Base-by-base conservation (phyloP, 1,140 invertebrate genomes). In the Stenopsyche tienmushanensis region DNA sequence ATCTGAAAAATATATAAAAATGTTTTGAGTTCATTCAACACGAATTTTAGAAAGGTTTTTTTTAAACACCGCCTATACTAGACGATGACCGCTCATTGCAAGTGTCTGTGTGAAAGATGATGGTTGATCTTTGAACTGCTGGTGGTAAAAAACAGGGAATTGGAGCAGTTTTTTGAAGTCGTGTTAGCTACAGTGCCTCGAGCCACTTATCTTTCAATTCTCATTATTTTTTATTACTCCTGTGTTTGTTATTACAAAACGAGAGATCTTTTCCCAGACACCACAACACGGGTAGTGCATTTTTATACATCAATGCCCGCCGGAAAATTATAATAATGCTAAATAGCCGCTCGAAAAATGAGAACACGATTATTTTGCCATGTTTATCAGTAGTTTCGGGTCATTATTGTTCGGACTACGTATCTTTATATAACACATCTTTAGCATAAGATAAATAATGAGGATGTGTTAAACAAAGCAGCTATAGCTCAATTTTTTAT, bases 211-310 rank as follows among this genome's bases (percentile, higher is more conserved):
- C 60, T 64, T 59, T 64, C 66, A 67, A 67, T 67, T 67, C 66
- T 45, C 66, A 67, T 67, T 67, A 67, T 64, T 64, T 67, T 67
- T 67, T 67, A 67, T 67, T 64, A 55, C 65, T 29, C 5, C 29
- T 34, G 29, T 34, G 29, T 34, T 34, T 34, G 29, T 34, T 34
- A 34, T 34, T 34, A 34, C 29, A 13, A 15, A 15, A 20, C 15
- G 7, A 7, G 45, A 47, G 45, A 8, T 47, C 45, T 5, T 20
- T 47, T 47, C 29, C 29, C 29, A 34, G 29, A 34, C 29, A 34
- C n/a, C n/a, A n/a, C 29, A 34, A 34, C 29, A 34, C 29, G 29
- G 29, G 29, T 34, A 34, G 29, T 34, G 29, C n/a, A n/a, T n/a
- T n/a, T n/a, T n/a, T n/a, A n/a, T n/a, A n/a, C n/a, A n/a, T n/a